Base-by-base conservation (phyloP, 2,888 invertebrate species). In the Heliconius hortense region DNA sequence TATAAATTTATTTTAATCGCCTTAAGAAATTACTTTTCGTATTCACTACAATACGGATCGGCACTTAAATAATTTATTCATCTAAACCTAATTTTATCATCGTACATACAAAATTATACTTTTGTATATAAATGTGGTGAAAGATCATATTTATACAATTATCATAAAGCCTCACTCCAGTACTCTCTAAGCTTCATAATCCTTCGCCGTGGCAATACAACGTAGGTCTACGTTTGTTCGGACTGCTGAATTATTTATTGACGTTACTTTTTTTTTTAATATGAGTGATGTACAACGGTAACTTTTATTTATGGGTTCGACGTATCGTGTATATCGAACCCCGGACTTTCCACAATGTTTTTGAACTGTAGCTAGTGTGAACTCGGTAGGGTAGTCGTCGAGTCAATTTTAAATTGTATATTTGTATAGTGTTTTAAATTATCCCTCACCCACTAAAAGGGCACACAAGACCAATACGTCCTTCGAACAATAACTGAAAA, bases 401-500 rank as follows among this genome's bases (percentile, higher is more conserved):
- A 87, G 88, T 90, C 89, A 89, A 90, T 90, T 87, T 88, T 85
- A 84, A 84, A 85, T 84, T 86, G 82, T 88, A 85, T 89, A 87
- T 83, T 84, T 87, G 82, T 88, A 84, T 80, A 83, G 86, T 84
- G 83, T 84, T 80, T 59, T 78, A 78, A 77, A 78, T 73, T 77
- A 82, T 74, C 82, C 85, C 82, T 74, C 76, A 84, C 81, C 82
- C 79, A 80, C 82, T 80, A 67, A 74, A 87, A 87, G 88, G 90
- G 88, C 89, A 88, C 84, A 87, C 80, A 85, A 89, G 86, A 91
- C 84, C 90, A 87, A 88, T 87, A 84, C 89, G 91, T 91, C 91
- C 90, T 89, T 87, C 84, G 87, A 90, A 91, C 89, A 92, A 91
- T 90, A 90, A 90, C 88, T 89, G 84, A 84, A 82, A 86, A 86